Conservation (phyloP, 2,113 vertebrate genomes). For the Marmota flaviventris region DNA sequence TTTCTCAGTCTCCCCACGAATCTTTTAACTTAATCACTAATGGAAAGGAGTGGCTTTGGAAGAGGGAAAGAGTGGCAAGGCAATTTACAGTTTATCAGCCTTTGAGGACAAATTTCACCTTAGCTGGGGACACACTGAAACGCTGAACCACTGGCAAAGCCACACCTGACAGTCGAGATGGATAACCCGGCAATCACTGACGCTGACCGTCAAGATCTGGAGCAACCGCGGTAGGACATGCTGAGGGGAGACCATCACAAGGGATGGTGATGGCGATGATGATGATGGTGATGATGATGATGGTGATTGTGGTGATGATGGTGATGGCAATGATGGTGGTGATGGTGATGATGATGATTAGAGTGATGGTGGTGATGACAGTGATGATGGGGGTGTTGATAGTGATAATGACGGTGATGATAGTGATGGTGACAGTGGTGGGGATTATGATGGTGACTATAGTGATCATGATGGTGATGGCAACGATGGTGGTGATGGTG, state of each 20-base stretch:
- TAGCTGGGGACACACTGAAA: too few relatives aligned
- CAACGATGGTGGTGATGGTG: background rate
- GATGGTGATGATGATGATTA: background rate
- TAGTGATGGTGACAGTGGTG: background rate
- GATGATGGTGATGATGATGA: fast-evolving
- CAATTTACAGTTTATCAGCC: background rate
- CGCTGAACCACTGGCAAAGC: too few relatives aligned
- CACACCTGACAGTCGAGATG: too few relatives aligned
- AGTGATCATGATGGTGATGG: too few relatives aligned
- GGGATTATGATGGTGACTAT: too few relatives aligned
- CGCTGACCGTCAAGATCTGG: background rate
- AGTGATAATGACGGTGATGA: background rate
- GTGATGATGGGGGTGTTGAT: background rate
- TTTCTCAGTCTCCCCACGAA: background rate
- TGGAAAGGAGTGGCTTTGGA: too few relatives aligned
- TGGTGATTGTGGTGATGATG: background rate
- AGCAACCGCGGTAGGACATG: fast-evolving
- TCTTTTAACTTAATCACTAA: background rate
- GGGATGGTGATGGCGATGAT: background rate
- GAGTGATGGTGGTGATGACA: background rate
- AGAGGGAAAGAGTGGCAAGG: background rate
- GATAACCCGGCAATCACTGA: too few relatives aligned
- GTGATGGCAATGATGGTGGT: background rate
- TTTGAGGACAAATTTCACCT: background rate
- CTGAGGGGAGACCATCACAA: background rate